Base-by-base conservation (phyloP, 2,797 vertebrate species). In the Pempheris klunzingeri region DNA sequence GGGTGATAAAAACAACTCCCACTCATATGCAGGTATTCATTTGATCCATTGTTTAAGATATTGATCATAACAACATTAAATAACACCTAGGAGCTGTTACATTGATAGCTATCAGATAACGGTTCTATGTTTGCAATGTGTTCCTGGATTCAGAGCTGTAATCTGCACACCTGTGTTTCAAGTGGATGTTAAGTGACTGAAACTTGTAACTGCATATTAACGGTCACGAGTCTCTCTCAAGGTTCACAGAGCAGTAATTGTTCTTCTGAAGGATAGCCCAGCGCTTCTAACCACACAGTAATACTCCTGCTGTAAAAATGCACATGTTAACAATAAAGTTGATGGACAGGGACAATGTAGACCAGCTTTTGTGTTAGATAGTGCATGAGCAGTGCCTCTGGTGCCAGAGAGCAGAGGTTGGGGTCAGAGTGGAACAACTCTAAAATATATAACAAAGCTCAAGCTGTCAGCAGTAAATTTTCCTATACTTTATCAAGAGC, bases 321-420 rank as follows among this genome's bases (percentile, higher is more conserved):
- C 62, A 66, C 17, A 18, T 41, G 52, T 62, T 57, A 73, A 74
- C 57, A 68, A 66, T 86, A 57, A 60, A 65, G 26, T 17, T 60
- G 20, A 85, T 28, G 44, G 78, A 68, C 43, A 72, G 50, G 43
- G 22, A 74, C 30, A 69, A 65, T 55, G 36, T 26, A 39, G 5
- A 41, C 13, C 46, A 41, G 34, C 26, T 47, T 70, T 50, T 55
- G 44, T 73, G 22, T 41, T 22, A 26, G 55, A 20, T 53, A 13
- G 6, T 12, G 20, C 30, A 38, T 50, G 46, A 62, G 13, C 39
- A 11, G 41, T 14, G 15, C 58, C 17, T 55, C 14, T 60, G 36
- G 55, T 47, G 58, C 15, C 13, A 30, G 38, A 41, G 15, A 65
- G 53, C 5, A 55, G 36, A 78, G 52, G 39, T 39, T 17, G 39